Evolutionary conservation across 2,797 vertebrate species (phyloP).

Genomic region (Squalus acanthias): DNA sequence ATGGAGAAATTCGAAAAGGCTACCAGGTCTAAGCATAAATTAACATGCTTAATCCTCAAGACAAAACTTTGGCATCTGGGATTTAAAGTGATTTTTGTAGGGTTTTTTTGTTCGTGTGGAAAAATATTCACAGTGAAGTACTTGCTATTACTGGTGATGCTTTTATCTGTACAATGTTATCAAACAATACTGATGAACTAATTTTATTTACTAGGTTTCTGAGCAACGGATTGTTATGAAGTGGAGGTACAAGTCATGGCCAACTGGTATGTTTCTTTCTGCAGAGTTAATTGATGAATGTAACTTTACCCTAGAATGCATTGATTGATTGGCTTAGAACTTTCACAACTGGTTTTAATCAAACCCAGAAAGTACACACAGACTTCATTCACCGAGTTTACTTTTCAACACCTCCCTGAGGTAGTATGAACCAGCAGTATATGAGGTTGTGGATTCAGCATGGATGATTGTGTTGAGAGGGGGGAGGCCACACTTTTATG

Average conservation of each 20-base stretch:
- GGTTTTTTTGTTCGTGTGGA: background rate
- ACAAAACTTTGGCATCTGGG: background rate
- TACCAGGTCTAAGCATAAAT: background rate
- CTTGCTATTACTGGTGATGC: background rate
- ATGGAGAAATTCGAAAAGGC: background rate
- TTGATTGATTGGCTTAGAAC: background rate
- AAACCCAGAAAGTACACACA: background rate
- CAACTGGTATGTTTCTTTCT: constrained; percentile 68
- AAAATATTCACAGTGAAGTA: background rate
- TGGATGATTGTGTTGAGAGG: no score
- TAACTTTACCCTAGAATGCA: background rate
- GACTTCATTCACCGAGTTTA: background rate
- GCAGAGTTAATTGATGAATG: background rate
- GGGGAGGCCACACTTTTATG: no score
- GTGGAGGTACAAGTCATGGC: constrained; percentile 96
- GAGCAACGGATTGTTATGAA: constrained; percentile 90
- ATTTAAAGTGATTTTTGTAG: background rate
- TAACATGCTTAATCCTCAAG: background rate
- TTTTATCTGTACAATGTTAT: background rate
- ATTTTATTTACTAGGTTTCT: constrained; percentile 62
- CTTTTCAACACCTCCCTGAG: background rate
- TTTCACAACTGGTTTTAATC: background rate
- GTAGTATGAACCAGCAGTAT: no score
- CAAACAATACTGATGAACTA: background rate
- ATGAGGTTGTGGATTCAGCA: no score